Percentiles rank a stretch among this genome's conserved stretches.
Evolutionary conservation across 2,888 invertebrate genomes (phyloP).

Genomic region (Endotricha flammealis): DNA sequence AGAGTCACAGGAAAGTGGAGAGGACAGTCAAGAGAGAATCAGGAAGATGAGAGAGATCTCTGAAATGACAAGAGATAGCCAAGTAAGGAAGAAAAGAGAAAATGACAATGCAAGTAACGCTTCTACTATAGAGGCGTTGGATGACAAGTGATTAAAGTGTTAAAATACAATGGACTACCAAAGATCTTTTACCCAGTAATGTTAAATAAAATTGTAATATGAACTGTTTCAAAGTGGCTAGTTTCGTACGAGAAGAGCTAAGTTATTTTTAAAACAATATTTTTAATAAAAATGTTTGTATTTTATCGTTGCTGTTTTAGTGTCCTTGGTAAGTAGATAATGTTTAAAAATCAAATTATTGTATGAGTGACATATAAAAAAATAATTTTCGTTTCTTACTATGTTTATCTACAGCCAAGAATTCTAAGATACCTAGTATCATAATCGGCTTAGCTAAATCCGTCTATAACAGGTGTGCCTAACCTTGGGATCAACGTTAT

Average conservation of each 20-base stretch:
- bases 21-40: slow-evolving; percentile 46
- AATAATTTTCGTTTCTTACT: too few species aligned
- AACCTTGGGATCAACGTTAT: neutral
- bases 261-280: slow-evolving; percentile 1
- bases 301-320: neutral
- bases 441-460: neutral
- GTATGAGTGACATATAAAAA: too few species aligned
- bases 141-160: slow-evolving; percentile 51
- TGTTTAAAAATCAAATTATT: too few species aligned
- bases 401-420: too few species aligned
- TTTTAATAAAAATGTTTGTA: neutral
- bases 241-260: neutral
- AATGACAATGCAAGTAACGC: slow-evolving; percentile 67
- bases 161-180: neutral
- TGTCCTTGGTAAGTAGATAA: neutral
- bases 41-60: slow-evolving; percentile 53
- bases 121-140: slow-evolving; percentile 67
- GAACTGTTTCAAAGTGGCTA: neutral
- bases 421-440: too few species aligned
- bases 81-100: slow-evolving; percentile 43
- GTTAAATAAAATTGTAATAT: neutral
- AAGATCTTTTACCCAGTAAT: slow-evolving; percentile 6
- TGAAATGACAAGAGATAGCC: slow-evolving; percentile 27
- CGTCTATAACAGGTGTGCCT: neutral
- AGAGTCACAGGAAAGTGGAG: slow-evolving; percentile 33